Base-by-base conservation (phyloP, 64 coral and sea anemone species). In the Catalaphyllia jardinei region DNA sequence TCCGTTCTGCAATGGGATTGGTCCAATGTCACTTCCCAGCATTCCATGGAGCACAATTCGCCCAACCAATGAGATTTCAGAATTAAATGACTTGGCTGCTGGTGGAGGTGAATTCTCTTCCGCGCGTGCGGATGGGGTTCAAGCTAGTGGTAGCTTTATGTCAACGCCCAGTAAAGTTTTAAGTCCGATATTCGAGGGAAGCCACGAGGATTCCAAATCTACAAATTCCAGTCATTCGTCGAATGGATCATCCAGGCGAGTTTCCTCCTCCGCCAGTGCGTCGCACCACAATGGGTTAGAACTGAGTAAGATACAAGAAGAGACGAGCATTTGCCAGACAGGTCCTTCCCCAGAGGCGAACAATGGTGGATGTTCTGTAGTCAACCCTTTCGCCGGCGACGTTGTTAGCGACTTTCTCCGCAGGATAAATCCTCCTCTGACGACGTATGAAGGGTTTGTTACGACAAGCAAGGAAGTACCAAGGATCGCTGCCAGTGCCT, bases 181-280 rank as follows among this genome's bases (percentile, higher is more conserved):
- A 80, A 98, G 96, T 73, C 96, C 96, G 7, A 98, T 98, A 62
- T 90, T 98, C n/a, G 96, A 98, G 29, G 79, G 93, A 52, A 98
- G 96, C 28, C 87, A 98, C 38, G 96, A 98, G 81, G 96, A 98
- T 65, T 28, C 91, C 0, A 98, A 88, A 62, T 97, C 95, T 7
- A 91, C 92, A 62, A 78, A 82, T 31, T 90, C 88, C 3, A 87
- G 79, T 33, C 82, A 89, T 22, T 78, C 71, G 5, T 97, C 88
- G 12, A 91, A 83, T 54, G 90, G 50, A 1, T 93, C 77, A 9
- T 89, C 87, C 6, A 89, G 81, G 19, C 63, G 75, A 30, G 87
- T 80, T 12, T 90, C 93, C 72, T 79, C 39, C 61, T 93, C 87
- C 13, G 62, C 4, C 0, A 89, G 78, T 77, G 59, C 77, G 60